Percentiles rank a stretch among this genome's conserved stretches.
Conservation (phyloP, 2,888 invertebrate genomes). For the Syrphus vitripennis region DNA sequence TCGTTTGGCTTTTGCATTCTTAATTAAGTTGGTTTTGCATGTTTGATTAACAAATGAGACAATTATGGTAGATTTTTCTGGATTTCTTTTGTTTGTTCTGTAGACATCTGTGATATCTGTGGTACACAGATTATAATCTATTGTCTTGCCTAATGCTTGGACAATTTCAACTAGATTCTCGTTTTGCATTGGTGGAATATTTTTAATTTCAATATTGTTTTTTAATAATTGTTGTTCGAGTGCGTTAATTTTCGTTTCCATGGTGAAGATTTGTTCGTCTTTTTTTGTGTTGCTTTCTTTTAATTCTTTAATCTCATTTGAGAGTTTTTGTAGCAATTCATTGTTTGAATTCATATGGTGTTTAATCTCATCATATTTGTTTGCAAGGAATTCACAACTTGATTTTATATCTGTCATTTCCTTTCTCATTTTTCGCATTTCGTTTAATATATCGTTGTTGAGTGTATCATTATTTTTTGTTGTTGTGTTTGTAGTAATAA, state of each 20-base stretch:
- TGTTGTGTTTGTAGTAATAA: too few species aligned
- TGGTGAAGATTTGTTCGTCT: neutral
- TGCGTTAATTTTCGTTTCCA: too few species aligned
- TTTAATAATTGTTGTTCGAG: too few species aligned
- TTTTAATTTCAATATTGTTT: too few species aligned
- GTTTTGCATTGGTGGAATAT: too few species aligned
- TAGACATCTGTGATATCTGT: neutral
- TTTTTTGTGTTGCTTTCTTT: neutral
- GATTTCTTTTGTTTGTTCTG: neutral
- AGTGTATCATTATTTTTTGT: too few species aligned
- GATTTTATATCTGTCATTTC: conserved; percentile 13
- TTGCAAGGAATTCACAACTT: conserved; percentile 18
- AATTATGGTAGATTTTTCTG: neutral
- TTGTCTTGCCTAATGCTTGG: too few species aligned
- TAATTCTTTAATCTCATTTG: neutral
- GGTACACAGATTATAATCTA: neutral
- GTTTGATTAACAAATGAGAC: neutral
- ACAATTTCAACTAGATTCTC: too few species aligned
- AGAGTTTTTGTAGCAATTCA: conserved; percentile 13
- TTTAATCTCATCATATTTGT: conserved; percentile 31
- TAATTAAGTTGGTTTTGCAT: neutral
- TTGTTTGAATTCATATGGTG: conserved; percentile 24
- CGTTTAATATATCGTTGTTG: too few species aligned
- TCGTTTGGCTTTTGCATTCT: neutral
- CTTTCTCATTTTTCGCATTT: conserved; percentile 22